phyloP scores from a whole-genome alignment of 2,113 vertebrate genomes.

The Pycnonotus jocosus region DNA sequence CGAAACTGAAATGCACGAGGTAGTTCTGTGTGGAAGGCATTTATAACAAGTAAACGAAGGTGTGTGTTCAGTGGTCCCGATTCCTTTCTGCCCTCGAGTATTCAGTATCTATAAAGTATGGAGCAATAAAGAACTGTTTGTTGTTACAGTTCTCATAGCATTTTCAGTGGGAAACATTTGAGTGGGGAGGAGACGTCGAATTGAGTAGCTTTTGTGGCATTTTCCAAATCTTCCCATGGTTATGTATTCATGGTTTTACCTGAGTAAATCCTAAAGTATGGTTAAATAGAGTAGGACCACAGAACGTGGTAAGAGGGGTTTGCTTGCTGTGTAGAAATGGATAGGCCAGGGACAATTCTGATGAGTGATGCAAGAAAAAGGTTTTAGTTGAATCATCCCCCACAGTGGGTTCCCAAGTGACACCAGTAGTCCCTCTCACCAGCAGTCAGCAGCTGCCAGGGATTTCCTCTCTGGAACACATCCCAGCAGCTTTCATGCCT shows the following conservation, averaged over 20 bases:
- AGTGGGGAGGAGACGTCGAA: neutral
- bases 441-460: neutral
- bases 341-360: neutral
- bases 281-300: neutral
- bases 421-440: neutral
- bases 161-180: neutral
- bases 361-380: neutral
- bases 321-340: neutral
- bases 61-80: neutral
- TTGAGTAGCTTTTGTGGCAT: neutral
- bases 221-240: neutral
- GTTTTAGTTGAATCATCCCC: neutral
- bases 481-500: neutral
- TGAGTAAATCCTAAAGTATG: neutral
- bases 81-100: neutral
- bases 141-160: accelerated
- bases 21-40: neutral
- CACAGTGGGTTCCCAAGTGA: neutral
- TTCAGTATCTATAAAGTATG: neutral
- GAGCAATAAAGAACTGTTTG: neutral
- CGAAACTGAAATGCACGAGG: neutral
- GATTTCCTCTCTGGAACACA: neutral
- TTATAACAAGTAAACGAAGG: neutral
- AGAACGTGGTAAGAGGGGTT: neutral
- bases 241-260: neutral